Evolutionary conservation across 2,113 vertebrate genomes (phyloP).

Genomic region (Ailurus styani): DNA sequence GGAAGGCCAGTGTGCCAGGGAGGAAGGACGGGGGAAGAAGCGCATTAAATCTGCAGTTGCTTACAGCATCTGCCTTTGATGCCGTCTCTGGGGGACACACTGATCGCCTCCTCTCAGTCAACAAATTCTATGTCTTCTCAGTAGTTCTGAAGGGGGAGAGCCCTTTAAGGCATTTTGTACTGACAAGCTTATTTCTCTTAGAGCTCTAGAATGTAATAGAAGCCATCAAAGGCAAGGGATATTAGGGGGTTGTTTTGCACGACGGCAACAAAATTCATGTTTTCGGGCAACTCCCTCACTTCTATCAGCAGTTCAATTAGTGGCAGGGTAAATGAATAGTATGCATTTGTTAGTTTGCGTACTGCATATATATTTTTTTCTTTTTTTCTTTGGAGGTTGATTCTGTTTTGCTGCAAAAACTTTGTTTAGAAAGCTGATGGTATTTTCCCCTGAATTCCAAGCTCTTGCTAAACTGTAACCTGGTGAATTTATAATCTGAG

Average conservation of each 20-base stretch:
- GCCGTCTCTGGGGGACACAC: constrained; percentile 75
- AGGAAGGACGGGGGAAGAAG: constrained; percentile 69
- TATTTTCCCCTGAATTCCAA: constrained; percentile 47
- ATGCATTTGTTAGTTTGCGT: constrained; percentile 1
- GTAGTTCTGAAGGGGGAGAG: constrained; percentile 76
- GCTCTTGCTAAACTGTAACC: neutral
- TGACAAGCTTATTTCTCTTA: constrained; percentile 76
- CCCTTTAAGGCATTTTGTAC: constrained; percentile 81
- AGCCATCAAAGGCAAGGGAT: constrained; percentile 72
- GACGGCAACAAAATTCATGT: constrained; percentile 43
- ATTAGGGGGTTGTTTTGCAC: neutral
- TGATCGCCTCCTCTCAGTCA: constrained; percentile 76
- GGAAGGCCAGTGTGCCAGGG: constrained; percentile 63
- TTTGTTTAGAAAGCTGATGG: constrained; percentile 19
- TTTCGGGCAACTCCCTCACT: constrained; percentile 52
- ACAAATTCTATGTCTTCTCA: constrained; percentile 72
- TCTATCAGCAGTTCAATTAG: constrained; percentile 24
- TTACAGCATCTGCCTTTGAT: constrained; percentile 77
- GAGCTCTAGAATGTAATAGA: constrained; percentile 68
- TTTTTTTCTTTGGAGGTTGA: neutral
- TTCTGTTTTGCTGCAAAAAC: neutral
- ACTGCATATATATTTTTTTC: neutral
- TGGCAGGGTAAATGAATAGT: constrained; percentile 20
- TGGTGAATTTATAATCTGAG: neutral
- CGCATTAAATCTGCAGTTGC: constrained; percentile 73